A percentile compares a stretch with the other conserved stretches of the same genome.
Conservation (phyloP, 1,140 invertebrate genomes). For the silkworm (Bombyx mori) region DNA sequence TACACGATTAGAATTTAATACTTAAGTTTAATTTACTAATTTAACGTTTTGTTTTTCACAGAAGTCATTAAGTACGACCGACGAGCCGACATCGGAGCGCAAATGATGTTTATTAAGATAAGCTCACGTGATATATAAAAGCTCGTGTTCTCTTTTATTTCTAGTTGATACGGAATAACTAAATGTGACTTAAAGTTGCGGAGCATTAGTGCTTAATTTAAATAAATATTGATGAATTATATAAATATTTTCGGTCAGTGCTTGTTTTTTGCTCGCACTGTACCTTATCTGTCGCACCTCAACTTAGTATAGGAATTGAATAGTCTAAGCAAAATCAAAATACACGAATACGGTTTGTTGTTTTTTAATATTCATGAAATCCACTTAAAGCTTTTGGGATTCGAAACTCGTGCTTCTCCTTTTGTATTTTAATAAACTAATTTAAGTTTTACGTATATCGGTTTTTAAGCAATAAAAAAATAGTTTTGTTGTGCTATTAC, state of each 20-base stretch:
- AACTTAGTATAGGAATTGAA: constrained; percentile 62
- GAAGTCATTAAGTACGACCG: constrained; percentile 16
- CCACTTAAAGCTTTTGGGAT: constrained; percentile 34
- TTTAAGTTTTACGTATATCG: constrained; percentile 17
- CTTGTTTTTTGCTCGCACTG: constrained; percentile 2
- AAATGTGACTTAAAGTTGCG: constrained; percentile 20
- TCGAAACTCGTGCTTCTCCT: constrained; percentile 44
- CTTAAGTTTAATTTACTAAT: too few relatives aligned
- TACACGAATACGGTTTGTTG: constrained; percentile 54
- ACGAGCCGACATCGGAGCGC: constrained; percentile 8
- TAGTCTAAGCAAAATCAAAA: constrained; percentile 59
- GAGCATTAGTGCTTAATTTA: constrained; percentile 19
- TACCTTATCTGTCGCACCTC: not conserved
- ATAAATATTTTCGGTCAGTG: constrained; percentile 1
- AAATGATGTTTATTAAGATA: constrained; percentile 14
- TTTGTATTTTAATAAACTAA: too few relatives aligned
- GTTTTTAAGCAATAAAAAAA: too few relatives aligned
- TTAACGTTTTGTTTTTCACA: constrained; percentile 10
- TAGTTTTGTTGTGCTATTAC: too few relatives aligned
- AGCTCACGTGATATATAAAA: constrained; percentile 7
- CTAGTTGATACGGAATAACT: constrained; percentile 13
- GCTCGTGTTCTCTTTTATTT: constrained; percentile 16
- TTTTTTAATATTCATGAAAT: constrained; percentile 36
- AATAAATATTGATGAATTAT: constrained; percentile 1
- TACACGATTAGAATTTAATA: too few relatives aligned